phyloP scores from a whole-genome alignment of 1,140 invertebrate genomes.

The Eciton burchellii region DNA sequence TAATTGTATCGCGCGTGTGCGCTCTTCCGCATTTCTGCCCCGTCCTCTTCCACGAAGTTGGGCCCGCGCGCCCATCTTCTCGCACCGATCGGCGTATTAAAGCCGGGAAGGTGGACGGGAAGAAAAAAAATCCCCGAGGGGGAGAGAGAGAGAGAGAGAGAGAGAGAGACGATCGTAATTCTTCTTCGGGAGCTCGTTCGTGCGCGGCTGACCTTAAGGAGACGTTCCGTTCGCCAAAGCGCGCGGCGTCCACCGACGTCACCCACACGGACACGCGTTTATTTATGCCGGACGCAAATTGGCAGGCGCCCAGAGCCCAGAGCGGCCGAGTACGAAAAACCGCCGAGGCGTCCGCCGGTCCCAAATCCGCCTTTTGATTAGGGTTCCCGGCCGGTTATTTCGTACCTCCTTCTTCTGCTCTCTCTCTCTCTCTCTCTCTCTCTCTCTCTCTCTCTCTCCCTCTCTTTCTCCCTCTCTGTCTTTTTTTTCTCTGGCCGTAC shows the following conservation, averaged over 20 bases:
- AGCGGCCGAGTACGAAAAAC: constrained; percentile 65
- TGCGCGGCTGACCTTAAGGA: constrained; percentile 53
- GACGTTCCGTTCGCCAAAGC: constrained; percentile 37
- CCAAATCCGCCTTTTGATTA: constrained; percentile 56
- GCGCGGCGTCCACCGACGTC: constrained; percentile 27
- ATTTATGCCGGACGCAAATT: constrained; percentile 68
- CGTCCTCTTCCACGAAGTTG: constrained; percentile 39
- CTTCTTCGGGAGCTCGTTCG: constrained; percentile 34
- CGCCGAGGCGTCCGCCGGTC: constrained; percentile 37
- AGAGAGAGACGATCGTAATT: constrained; percentile 7
- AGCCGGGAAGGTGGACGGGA: constrained; percentile 6
- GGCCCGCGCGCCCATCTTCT: constrained; percentile 10
- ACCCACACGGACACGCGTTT: constrained; percentile 62
- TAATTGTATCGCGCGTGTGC: constrained; percentile 26
- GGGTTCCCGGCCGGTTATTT: constrained; percentile 47
- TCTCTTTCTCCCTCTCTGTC: too few relatives aligned
- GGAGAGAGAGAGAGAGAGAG: constrained; percentile 2
- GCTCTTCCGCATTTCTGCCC: constrained; percentile 54
- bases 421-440: constrained; percentile 36
- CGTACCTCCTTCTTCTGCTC: constrained; percentile 2
- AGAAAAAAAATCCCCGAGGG: background rate
- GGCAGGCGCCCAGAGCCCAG: constrained; percentile 57
- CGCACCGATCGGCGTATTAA: constrained; percentile 35
- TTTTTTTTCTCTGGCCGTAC: background rate
- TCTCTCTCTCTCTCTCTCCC: constrained; percentile 35